Base-by-base conservation (phyloP, 2,797 vertebrate genomes). In the Pseudomugil gertrudae region DNA sequence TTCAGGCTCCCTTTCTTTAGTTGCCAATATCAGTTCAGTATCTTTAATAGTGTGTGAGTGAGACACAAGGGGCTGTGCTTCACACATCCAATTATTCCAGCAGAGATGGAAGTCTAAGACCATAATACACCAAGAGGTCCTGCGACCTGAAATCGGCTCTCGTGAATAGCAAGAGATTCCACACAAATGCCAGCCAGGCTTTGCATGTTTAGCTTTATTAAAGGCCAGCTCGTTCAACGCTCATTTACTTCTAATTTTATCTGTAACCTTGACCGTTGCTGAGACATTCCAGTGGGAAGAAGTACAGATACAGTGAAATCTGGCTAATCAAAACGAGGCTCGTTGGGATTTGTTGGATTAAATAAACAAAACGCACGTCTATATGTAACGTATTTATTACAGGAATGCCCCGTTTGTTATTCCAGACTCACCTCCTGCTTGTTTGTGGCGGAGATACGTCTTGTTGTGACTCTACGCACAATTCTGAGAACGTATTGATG, bases 141-240 rank as follows among this genome's bases (percentile, higher is more conserved):
- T 84, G 82, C 87, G 90, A 90, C 87, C 88, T 87, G 80, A 89
- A 84, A 88, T 87, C 78, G 74, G 83, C 83, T 77, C 77, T 83
- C 78, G 84, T 76, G 83, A 92, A 85, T 87, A 90, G 87, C 87
- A 86, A 2, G 3, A 86, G 86, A 91, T 92, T 92, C 87, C 84
- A 69, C 83, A 64, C 86, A 89, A 83, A 92, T 92, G 88, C 87
- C 88, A 84, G 75, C 85, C 68, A 55, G 86, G 84, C 87, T 90
- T 90, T 91, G 89, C 90, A 91, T 91, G 88, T 91, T 92, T 89
- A 91, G 85, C 85, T 80, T 90, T 90, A 88, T 89, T 90, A 90
- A 88, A 91, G 87, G 88, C 84, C 87, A 88, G 82, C 89, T 87
- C 90, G 77, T 89, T 91, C 87, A 87, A 89, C 90, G 87, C 84